Percentiles rank a stretch among this genome's conserved stretches.
These are phyloP conservation scores for Tenthredo distinguenda DNA, from an alignment of 2,888 invertebrate genomes.

Conservation along the genomic window DNA sequence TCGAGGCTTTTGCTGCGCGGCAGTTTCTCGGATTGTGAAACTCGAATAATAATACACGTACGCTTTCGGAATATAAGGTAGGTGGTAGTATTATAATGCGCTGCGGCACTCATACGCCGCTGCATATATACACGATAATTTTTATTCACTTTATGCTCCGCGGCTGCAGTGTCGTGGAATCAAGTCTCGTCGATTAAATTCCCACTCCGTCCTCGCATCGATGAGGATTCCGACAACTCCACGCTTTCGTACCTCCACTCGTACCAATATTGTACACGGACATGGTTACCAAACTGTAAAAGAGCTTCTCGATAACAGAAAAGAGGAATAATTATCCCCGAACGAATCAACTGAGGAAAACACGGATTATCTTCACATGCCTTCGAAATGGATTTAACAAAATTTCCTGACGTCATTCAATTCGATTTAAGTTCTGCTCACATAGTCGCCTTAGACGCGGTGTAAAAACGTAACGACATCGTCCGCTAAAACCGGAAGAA, in stretches of 20 bases:
- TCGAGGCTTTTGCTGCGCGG: neutral
- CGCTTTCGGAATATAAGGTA: neutral
- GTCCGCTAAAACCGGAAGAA: slow-evolving; percentile 33
- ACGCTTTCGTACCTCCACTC: neutral
- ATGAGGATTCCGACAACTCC: neutral
- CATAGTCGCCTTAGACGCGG: no score
- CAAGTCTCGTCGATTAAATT: neutral
- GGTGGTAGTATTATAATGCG: neutral
- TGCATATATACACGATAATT: neutral
- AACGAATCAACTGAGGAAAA: neutral
- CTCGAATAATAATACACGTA: neutral
- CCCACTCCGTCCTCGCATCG: neutral
- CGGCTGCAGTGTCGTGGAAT: neutral
- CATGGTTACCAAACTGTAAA: neutral
- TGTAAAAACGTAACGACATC: no score
- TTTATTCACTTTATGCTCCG: neutral
- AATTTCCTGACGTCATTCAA: neutral
- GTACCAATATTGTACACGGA: neutral
- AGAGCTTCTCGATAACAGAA: neutral
- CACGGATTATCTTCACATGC: neutral
- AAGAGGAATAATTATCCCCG: neutral
- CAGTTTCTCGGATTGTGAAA: neutral
- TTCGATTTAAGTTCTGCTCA: no score
- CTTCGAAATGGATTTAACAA: neutral
- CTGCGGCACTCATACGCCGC: neutral